These are phyloP conservation scores for Scyliorhinus canicula DNA, from an alignment of 2,797 vertebrate species.

Conservation along the genomic window DNA sequence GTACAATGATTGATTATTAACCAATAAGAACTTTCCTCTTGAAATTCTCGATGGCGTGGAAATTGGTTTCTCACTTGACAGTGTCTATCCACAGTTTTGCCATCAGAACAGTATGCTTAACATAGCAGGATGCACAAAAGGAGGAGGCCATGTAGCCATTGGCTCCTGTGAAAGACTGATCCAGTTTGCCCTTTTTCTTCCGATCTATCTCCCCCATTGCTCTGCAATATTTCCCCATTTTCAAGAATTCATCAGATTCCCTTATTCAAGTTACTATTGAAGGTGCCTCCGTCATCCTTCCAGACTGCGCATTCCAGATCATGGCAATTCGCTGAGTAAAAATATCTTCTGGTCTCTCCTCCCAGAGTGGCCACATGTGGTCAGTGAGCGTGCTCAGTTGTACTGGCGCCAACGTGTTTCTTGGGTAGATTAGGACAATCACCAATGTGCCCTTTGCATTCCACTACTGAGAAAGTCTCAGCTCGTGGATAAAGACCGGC, in stretches of 20 bases:
- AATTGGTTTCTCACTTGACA: background rate
- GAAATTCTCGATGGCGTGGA: background rate
- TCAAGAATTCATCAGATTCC: background rate
- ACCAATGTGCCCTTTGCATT: too few relatives aligned
- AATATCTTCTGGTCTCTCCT: background rate
- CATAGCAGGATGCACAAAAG: background rate
- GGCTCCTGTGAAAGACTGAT: background rate
- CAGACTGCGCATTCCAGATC: background rate
- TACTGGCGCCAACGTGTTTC: too few relatives aligned
- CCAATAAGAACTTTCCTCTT: background rate
- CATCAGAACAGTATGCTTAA: too few relatives aligned
- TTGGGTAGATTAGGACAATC: too few relatives aligned
- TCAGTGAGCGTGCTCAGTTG: background rate
- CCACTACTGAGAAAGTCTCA: too few relatives aligned
- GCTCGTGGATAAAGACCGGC: too few relatives aligned
- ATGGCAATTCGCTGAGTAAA: too few relatives aligned
- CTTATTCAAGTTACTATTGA: background rate
- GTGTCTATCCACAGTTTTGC: background rate
- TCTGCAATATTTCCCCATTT: background rate
- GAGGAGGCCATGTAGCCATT: background rate
- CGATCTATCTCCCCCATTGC: background rate
- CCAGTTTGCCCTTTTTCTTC: background rate
- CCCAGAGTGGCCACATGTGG: background rate
- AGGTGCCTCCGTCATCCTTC: background rate
- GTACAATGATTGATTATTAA: background rate